Evolutionary conservation across 2,797 vertebrate species (phyloP).

Genomic region (Apodemus agrarius): DNA sequence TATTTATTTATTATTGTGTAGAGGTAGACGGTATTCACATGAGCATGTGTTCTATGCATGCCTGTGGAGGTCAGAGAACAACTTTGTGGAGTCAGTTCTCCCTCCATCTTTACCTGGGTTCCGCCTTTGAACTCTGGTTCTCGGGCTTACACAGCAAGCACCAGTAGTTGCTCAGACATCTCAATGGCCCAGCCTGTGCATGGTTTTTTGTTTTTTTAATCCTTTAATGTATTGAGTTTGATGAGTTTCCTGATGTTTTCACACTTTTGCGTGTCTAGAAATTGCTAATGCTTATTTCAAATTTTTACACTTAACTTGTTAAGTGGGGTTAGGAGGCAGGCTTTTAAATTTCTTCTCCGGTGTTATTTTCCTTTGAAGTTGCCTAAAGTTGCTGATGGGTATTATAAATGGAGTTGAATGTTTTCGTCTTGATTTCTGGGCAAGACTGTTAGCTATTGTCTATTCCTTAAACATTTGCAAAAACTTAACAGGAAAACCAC

Average conservation of each 20-base stretch:
- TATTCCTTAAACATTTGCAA: slow-evolving; percentile 40
- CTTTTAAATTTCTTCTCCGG: slow-evolving; percentile 47
- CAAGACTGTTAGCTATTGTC: not conserved
- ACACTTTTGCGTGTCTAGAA: not conserved
- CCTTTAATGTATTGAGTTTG: not conserved
- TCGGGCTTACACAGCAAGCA: not conserved
- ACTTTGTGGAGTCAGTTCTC: not conserved
- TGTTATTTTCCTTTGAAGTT: slow-evolving; percentile 54
- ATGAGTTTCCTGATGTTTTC: slow-evolving; percentile 32
- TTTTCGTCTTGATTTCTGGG: slow-evolving; percentile 50
- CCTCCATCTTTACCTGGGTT: not conserved
- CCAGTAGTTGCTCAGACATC: not conserved
- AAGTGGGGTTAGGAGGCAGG: slow-evolving; percentile 39
- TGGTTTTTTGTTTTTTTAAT: not conserved
- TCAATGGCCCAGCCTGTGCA: not conserved
- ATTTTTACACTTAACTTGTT: not conserved
- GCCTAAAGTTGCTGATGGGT: not conserved
- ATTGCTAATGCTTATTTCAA: slow-evolving; percentile 45
- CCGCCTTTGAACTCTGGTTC: not conserved
- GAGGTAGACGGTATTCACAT: not conserved
- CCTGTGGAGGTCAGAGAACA: not conserved
- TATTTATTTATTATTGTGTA: not conserved
- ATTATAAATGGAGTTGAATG: slow-evolving; percentile 15
- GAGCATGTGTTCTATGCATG: no score
- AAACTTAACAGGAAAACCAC: not conserved